phyloP scores from a whole-genome alignment of 1,140 invertebrate species.

The Drosophila kepulauana region DNA sequence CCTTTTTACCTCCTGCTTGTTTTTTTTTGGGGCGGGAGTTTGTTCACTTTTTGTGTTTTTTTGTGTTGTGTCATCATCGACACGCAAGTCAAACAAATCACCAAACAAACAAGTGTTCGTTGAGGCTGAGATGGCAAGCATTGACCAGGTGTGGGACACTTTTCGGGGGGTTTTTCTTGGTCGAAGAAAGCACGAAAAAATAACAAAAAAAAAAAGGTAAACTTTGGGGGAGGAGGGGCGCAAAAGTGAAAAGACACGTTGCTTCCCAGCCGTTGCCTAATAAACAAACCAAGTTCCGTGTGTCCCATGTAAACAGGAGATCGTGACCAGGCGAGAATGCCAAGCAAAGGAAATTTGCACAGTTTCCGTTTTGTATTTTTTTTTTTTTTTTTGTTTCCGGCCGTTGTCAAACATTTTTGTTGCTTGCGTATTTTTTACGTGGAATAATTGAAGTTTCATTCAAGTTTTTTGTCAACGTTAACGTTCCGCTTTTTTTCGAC shows the following conservation, averaged over 20 bases:
- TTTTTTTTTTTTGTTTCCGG: constrained; percentile 1
- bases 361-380: constrained; percentile 17
- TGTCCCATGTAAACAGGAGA: constrained; percentile 67
- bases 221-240: neutral
- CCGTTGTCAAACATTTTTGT: constrained; percentile 44
- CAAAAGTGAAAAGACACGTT: constrained; percentile 61
- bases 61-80: constrained; percentile 84
- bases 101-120: constrained; percentile 73
- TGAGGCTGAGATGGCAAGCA: constrained; percentile 5
- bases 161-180: neutral
- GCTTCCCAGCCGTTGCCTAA: constrained; percentile 34
- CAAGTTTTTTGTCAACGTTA: constrained; percentile 60
- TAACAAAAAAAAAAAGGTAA: constrained; percentile 50
- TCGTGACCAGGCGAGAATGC: constrained; percentile 69
- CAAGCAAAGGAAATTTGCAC: constrained; percentile 27
- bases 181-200: constrained; percentile 14
- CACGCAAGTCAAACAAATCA: constrained; percentile 85
- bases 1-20: constrained; percentile 31
- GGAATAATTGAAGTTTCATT: constrained; percentile 84
- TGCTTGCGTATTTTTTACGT: constrained; percentile 76
- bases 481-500: neutral
- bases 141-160: constrained; percentile 11
- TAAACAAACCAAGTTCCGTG: constrained; percentile 43
- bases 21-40: constrained; percentile 14
- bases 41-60: constrained; percentile 33